Evolutionary conservation across 2,888 invertebrate species (phyloP), one percentile per base, ranked within the genome.

Genomic region (Tortricodes alternella): DNA sequence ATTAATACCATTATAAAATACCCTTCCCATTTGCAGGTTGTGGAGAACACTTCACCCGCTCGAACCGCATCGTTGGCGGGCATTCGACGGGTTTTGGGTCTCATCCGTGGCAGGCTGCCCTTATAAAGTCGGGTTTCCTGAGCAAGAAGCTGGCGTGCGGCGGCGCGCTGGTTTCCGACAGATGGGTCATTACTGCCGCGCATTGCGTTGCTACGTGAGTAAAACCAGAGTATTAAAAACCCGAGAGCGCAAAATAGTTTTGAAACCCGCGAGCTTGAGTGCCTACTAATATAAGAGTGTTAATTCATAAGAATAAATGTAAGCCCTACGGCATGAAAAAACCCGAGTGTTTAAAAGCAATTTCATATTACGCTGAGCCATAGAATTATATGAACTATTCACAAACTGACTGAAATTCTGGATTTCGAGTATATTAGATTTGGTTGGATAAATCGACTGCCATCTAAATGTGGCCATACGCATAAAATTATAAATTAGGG

Each of bases 61-160:
- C 96, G 21, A 97, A 97, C 78, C 92, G 98, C 61, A 97, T 98
- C 58, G 98, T 98, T 0, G 98, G 98, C 1, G 98, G 98, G 0
- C 96, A 97, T 69, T 96, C 96, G 13, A 95, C 97, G 0, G 95
- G 95, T 34, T 98, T 97, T 74, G 98, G 96, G 1, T 96, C 96
- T 7, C 97, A 97, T 87, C 98, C 98, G 2, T 98, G 98, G 98
- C 97, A 98, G 86, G 97, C 96, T 1, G 97, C 97, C 0, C 92
- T 98, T 16, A 97, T 97, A 69, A 97, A 98, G 84, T 96, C 97
- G 5, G 96, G 97, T 21, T 97, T 97, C 74, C 91, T 98, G 13
- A 95, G 96, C 65, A 96, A 97, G 81, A 96, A 98, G 77, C 91
- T 98, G 7, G 97, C 97, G 2, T 98, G 98, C 74, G 98, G 98